Percentiles rank a stretch among this genome's conserved stretches.
Conservation (phyloP, 2,797 vertebrate genomes). For the Smutsia temminckii region DNA sequence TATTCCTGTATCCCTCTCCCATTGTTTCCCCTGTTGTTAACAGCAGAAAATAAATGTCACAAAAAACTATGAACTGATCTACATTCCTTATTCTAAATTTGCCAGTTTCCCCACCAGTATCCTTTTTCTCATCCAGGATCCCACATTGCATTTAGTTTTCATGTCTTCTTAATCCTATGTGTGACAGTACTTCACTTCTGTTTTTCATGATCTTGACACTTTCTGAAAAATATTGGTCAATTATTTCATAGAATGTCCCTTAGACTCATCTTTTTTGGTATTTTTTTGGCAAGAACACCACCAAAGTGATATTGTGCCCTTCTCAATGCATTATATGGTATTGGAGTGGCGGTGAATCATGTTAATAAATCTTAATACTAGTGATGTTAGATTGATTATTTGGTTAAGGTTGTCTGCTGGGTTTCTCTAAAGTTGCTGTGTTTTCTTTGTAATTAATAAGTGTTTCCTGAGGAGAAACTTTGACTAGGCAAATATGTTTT, state of each 20-base stretch:
- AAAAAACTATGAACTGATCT: background rate
- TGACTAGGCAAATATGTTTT: background rate
- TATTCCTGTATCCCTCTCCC: background rate
- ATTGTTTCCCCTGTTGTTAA: background rate
- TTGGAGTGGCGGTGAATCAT: fast-evolving
- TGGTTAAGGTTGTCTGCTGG: background rate
- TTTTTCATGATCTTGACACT: conserved; percentile 11
- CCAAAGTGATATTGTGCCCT: background rate
- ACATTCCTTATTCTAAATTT: background rate
- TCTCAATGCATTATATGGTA: background rate
- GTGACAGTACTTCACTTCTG: background rate
- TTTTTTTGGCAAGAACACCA: background rate
- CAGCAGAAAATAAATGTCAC: background rate
- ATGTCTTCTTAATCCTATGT: background rate
- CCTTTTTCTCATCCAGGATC: background rate
- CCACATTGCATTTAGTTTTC: background rate
- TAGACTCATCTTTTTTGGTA: background rate
- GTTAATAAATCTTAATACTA: background rate
- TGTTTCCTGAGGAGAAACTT: background rate
- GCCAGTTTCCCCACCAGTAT: background rate
- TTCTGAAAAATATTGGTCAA: background rate
- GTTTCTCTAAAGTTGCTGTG: background rate
- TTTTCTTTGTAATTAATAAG: background rate
- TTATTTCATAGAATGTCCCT: background rate
- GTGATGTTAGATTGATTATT: background rate